Percentiles rank a stretch among this genome's conserved stretches.
Evolutionary conservation across 2,888 invertebrate species (phyloP).

Genomic region (Caenorhabditis afra): DNA sequence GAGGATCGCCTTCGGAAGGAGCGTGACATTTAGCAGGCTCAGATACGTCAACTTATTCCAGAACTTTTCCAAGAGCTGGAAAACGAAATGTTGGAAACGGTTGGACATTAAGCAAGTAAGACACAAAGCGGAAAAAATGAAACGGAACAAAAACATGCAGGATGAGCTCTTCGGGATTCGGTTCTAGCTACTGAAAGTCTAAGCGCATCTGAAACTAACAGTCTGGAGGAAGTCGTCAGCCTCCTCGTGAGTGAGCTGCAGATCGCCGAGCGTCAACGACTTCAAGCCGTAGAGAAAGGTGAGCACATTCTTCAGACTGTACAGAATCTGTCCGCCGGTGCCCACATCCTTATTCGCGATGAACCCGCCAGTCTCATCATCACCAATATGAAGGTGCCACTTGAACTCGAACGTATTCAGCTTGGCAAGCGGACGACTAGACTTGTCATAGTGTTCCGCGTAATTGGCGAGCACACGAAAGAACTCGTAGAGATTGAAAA

Average conservation of each 20-base stretch:
- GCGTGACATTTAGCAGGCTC: slow-evolving; percentile 87
- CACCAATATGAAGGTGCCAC: slow-evolving; percentile 77
- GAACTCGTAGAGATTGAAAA: slow-evolving; percentile 89
- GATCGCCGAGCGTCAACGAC: slow-evolving; percentile 86
- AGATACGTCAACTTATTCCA: slow-evolving; percentile 85
- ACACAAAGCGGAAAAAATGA: slow-evolving; percentile 7
- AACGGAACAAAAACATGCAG: background rate
- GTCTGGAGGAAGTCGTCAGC: slow-evolving; percentile 87
- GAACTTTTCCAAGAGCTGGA: slow-evolving; percentile 83
- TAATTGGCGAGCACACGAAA: slow-evolving; percentile 86
- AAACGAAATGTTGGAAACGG: slow-evolving; percentile 5
- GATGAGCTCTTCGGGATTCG: no score
- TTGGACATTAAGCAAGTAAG: background rate
- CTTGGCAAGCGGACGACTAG: slow-evolving; percentile 54
- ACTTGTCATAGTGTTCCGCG: slow-evolving; percentile 66
- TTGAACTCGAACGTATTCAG: slow-evolving; percentile 66
- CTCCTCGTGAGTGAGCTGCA: slow-evolving; percentile 86
- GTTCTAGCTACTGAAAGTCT: no score
- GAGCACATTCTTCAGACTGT: slow-evolving; percentile 84
- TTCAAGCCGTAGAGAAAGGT: slow-evolving; percentile 85
- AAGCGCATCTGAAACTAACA: slow-evolving; percentile 23
- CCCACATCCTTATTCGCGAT: slow-evolving; percentile 82
- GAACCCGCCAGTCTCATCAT: slow-evolving; percentile 61
- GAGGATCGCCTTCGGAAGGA: slow-evolving; percentile 85
- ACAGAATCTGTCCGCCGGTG: slow-evolving; percentile 85